Evolutionary conservation across 2,888 invertebrate genomes (phyloP), one percentile per base, ranked within the genome.

Genomic region (Pollenia amentaria): DNA sequence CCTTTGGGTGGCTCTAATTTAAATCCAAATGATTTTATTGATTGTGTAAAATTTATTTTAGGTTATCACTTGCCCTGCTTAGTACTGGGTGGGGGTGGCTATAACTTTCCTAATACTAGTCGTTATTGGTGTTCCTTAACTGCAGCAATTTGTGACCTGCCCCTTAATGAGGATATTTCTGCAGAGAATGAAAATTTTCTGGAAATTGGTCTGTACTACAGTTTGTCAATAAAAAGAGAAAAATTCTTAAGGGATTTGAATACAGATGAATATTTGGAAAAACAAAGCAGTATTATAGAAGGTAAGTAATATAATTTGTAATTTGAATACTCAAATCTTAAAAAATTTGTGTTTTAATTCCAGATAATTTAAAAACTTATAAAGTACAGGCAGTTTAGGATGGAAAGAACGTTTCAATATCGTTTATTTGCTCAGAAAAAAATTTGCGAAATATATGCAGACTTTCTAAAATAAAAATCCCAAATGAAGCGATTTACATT

Each of bases 31-130:
- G 95, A 95, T 16, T 94, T 96, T 84, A 94, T 94, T 8, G 89
- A 93, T 14, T 96, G 97, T 92, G 90, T 97, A 0, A 90, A 93
- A 18, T 92, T 91, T 21, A 92, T 97, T 29, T 92, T 96, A 65
- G 90, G 93, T 40, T 94, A 94, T 92, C 92, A 94, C 69, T 92
- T 95, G 88, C 97, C 97, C 3, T 95, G 95, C 3, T 90, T 97
- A 88, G 93, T 97, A 78, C 93, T 97, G 55, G 97, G 97, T 8
- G 97, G 97, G 93, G 97, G 96, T 87, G 95, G 97, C 0, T 97
- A 97, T 91, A 95, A 97, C 90, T 94, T 95, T 89, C 91, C 95
- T 0, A 97, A 97, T 91, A 94, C 96, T n/a, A 96, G 97, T 21
- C 94, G 96, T 67, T 95, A 96, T 88, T 97, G 97, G 97, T 94